Evolutionary conservation across 2,888 invertebrate genomes (phyloP).

Genomic region (Cremastobaeus sp.): DNA sequence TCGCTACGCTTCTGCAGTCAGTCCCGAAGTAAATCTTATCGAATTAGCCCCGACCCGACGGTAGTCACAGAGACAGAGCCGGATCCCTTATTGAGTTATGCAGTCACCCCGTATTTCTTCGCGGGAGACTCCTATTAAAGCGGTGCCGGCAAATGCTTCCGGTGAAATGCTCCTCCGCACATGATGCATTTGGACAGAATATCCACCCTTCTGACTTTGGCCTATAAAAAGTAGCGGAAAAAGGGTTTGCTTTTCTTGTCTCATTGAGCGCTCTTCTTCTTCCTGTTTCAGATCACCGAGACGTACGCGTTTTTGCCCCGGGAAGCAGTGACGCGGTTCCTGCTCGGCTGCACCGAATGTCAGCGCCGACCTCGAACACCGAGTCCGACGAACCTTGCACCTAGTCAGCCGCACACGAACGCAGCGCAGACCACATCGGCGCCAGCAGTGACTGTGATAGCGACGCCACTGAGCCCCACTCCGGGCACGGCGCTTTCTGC

Average conservation of each 20-base stretch:
- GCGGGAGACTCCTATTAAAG: slow-evolving; percentile 73
- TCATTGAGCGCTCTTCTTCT: neutral
- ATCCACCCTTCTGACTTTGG: too few species aligned
- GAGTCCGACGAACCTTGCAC: slow-evolving; percentile 79
- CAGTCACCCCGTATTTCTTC: slow-evolving; percentile 67
- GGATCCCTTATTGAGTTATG: slow-evolving; percentile 74
- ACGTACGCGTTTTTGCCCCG: slow-evolving; percentile 97
- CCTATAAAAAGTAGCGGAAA: too few species aligned
- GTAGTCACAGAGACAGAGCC: slow-evolving; percentile 52
- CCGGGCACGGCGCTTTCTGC: slow-evolving; percentile 62
- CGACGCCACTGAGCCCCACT: slow-evolving; percentile 66
- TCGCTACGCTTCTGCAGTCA: slow-evolving; percentile 43
- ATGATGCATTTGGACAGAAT: neutral
- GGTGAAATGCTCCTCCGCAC: slow-evolving; percentile 13
- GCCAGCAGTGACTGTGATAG: slow-evolving; percentile 56
- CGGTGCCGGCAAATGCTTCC: slow-evolving; percentile 37
- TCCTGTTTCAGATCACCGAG: slow-evolving; percentile 91
- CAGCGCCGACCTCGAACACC: slow-evolving; percentile 87
- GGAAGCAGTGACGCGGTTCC: slow-evolving; percentile 96
- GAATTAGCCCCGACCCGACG: slow-evolving; percentile 66
- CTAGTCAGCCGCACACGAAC: slow-evolving; percentile 70
- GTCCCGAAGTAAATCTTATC: slow-evolving; percentile 73
- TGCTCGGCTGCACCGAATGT: slow-evolving; percentile 96
- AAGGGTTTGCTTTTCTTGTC: neutral
- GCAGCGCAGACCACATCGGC: slow-evolving; percentile 62